These are phyloP conservation scores for Unio pictorum DNA, from an alignment of 2,888 invertebrate genomes.

Conservation along the genomic window DNA sequence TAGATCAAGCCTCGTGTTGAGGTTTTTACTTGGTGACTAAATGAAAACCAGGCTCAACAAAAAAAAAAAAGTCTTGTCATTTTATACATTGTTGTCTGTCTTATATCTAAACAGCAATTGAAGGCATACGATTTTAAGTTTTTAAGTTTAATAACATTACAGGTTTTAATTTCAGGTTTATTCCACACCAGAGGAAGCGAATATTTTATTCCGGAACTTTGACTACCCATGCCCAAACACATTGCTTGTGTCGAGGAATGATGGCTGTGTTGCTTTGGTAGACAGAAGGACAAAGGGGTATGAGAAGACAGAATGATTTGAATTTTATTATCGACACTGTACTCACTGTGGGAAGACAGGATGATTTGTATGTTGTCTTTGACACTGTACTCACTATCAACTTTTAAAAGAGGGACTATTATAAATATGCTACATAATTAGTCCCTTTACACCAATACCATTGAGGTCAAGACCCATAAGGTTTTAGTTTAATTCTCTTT, in stretches of 20 bases:
- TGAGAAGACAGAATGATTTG: constrained; percentile 1
- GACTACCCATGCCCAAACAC: constrained; percentile 58
- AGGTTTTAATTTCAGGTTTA: constrained; percentile 57
- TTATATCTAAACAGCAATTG: background rate
- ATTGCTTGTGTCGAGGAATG: constrained; percentile 68
- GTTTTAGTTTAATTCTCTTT: too few species aligned
- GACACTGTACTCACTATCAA: too few species aligned
- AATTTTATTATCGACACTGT: background rate
- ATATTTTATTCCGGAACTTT: constrained; percentile 58
- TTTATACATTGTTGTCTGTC: too few species aligned
- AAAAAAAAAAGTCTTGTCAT: too few species aligned
- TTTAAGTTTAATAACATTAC: background rate
- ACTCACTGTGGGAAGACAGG: constrained; percentile 17
- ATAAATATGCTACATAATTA: too few species aligned
- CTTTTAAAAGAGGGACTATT: too few species aligned
- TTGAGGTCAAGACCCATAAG: too few species aligned
- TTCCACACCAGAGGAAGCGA: constrained; percentile 58
- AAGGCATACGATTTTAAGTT: background rate
- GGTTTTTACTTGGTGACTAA: too few species aligned
- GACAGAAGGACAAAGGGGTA: constrained; percentile 65
- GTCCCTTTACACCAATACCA: too few species aligned
- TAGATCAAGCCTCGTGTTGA: too few species aligned
- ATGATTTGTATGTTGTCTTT: background rate
- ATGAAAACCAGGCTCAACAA: too few species aligned
- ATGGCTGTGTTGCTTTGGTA: constrained; percentile 68